Conservation (phyloP, 2,113 vertebrate genomes). For the Phrynosoma blainvillii region DNA sequence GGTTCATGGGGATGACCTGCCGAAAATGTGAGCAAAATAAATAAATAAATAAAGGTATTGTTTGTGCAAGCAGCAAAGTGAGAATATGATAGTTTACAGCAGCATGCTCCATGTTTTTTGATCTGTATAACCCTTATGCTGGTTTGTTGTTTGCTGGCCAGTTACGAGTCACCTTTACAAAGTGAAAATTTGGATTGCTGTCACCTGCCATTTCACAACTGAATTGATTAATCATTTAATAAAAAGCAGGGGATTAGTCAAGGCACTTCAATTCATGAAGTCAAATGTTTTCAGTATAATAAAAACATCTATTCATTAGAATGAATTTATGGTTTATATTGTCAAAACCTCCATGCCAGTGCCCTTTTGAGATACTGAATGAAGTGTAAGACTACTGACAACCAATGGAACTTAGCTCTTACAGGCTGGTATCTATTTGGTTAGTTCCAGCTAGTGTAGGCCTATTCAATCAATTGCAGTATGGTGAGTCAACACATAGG, state of each 20-base stretch:
- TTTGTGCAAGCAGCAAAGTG: background rate
- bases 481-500: no score
- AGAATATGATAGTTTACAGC: background rate
- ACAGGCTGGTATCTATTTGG: no score
- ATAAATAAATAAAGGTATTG: background rate
- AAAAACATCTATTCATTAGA: background rate
- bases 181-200: background rate
- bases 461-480: no score
- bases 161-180: background rate
- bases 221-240: background rate
- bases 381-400: background rate
- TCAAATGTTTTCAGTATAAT: background rate
- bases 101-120: background rate
- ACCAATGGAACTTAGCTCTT: background rate
- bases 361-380: background rate
- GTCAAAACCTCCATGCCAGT: background rate
- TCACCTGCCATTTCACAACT: background rate
- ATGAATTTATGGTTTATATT: background rate
- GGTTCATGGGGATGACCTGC: background rate
- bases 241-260: background rate
- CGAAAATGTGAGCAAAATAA: background rate
- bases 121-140: background rate
- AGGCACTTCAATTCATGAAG: background rate
- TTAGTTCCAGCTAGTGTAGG: no score
- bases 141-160: background rate